Conservation (phyloP, 2,797 vertebrate species). For the Prunella strophiata region DNA sequence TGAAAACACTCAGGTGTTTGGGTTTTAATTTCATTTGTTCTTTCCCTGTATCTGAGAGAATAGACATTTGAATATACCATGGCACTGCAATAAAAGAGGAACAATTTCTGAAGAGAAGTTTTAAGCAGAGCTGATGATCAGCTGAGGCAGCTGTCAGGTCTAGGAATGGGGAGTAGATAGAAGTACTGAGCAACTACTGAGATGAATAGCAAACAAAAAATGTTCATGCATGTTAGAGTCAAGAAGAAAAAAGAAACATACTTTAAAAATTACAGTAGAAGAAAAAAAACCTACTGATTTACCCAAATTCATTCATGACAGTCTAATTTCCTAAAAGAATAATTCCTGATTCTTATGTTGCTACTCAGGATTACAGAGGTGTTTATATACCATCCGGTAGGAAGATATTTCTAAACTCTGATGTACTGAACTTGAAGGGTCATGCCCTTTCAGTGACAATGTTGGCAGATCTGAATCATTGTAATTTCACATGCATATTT, state of each 20-base stretch:
- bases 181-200: neutral
- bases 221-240: neutral
- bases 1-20: neutral
- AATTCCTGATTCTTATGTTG: neutral
- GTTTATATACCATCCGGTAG: fast-evolving
- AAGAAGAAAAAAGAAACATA: neutral
- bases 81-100: neutral
- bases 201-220: neutral
- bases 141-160: neutral
- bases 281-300: neutral
- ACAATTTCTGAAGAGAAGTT: neutral
- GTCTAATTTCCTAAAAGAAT: neutral
- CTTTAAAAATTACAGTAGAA: neutral
- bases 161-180: neutral
- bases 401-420: neutral
- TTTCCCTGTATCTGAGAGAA: neutral
- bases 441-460: neutral
- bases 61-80: neutral
- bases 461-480: neutral
- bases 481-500: neutral
- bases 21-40: neutral
- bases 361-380: neutral
- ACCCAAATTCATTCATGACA: neutral
- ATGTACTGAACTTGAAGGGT: neutral
- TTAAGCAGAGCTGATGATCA: neutral